Base-by-base conservation (phyloP, 2,113 vertebrate species). In the Aix galericulata region DNA sequence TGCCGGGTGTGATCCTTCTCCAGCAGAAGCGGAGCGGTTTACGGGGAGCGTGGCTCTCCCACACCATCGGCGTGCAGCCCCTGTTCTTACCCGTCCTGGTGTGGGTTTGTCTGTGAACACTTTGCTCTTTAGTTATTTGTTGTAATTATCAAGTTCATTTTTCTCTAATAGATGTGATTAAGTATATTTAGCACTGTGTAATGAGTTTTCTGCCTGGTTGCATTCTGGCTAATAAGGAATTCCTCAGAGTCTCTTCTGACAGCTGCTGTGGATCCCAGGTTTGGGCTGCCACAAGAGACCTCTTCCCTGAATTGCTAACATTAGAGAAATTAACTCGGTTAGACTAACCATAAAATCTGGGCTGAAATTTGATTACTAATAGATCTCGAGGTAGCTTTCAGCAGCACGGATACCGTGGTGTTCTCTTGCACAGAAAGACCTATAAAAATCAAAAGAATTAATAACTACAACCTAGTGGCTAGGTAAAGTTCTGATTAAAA, bases 181-280 rank as follows among this genome's bases (percentile, higher is more conserved):
- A 99, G 98, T 98, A 98, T 99, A 99, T 99, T 99, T 99, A 98
- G 98, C 98, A 98, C 99, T 99, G 98, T 99, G 99, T 99, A 99
- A 99, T 99, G 99, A 99, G 98, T 99, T 99, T 99, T 99, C 99
- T 99, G 99, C 99, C 98, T 99, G 98, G 98, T 98, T 99, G 99
- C 98, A 96, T 99, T 98, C 98, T 98, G 98, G 98, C 98, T 99
- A 99, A 99, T 99, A 98, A 99, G 98, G 98, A 98, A 98, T 98
- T 98, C 98, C 98, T 98, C 79, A 86, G 98, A 97, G 97, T 96
- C 97, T 86, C 94, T 97, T 95, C 97, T 98, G 98, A 98, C 98
- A 98, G 98, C 98, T 98, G 98, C 98, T 93, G 95, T 83, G 89
- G 97, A 97, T 98, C 98, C 98, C 98, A 98, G 97, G 97, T 95